phyloP scores from a whole-genome alignment of 2,797 vertebrate species.

The Enteromius trimaculatus region DNA sequence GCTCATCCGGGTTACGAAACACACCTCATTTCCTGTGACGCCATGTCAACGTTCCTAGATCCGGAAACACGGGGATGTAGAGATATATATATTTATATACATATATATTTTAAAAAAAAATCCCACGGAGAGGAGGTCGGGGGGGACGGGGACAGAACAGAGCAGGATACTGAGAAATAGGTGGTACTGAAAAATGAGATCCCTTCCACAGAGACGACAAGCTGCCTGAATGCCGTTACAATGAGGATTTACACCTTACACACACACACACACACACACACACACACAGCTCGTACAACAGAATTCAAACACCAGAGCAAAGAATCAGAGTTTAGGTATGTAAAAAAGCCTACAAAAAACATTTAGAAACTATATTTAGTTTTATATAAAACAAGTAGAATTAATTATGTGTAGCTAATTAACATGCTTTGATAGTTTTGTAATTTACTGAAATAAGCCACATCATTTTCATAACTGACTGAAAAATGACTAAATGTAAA shows the following conservation, averaged over 20 bases:
- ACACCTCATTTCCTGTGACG: slow-evolving; percentile 49
- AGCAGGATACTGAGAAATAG: slow-evolving; percentile 38
- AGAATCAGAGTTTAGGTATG: neutral
- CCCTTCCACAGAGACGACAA: neutral
- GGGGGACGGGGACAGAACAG: slow-evolving; percentile 34
- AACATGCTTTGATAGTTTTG: neutral
- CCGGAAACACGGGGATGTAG: slow-evolving; percentile 38
- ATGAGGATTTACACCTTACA: neutral
- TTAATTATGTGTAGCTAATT: neutral
- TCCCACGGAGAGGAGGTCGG: slow-evolving; percentile 72
- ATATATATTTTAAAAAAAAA: neutral
- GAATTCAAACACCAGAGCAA: neutral
- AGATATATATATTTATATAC: slow-evolving; percentile 36
- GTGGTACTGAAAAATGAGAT: neutral
- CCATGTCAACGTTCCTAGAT: neutral
- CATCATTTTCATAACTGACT: neutral
- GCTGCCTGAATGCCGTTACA: neutral
- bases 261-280: slow-evolving; percentile 13
- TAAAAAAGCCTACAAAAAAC: neutral
- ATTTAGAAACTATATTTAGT: neutral
- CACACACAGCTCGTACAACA: neutral
- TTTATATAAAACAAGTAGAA: neutral
- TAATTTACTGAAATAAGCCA: neutral
- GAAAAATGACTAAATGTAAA: neutral
- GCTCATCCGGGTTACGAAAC: slow-evolving; percentile 9